phyloP scores from a whole-genome alignment of 1,140 invertebrate species.

The Leptinotarsa undecemlineata region DNA sequence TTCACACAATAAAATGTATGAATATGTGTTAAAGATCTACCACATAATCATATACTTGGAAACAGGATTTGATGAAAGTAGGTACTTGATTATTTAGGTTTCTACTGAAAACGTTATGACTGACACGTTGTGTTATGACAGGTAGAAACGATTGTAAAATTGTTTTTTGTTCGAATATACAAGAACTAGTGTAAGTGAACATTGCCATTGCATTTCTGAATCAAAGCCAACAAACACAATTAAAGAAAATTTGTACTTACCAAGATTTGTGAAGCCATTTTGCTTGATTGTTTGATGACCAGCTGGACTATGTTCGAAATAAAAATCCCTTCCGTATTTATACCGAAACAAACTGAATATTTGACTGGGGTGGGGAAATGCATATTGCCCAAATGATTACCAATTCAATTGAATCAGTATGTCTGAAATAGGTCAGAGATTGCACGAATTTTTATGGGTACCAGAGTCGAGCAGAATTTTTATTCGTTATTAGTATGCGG shows the following conservation, averaged over 20 bases:
- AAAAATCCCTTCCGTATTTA: conserved; percentile 11
- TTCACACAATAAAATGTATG: no score
- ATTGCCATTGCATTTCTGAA: no score
- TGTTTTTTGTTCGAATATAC: no score
- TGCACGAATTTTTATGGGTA: conserved; percentile 15
- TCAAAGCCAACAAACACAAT: no score
- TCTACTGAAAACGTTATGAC: no score
- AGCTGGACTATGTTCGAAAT: conserved; percentile 11
- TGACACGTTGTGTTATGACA: no score
- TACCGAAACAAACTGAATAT: neutral
- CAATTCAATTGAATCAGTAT: neutral
- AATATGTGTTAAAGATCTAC: no score
- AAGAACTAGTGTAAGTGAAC: no score
- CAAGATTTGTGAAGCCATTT: conserved; percentile 40
- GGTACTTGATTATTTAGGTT: no score
- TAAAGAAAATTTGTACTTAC: conserved; percentile 26
- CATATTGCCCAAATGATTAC: conserved; percentile 6
- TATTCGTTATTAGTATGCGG: neutral
- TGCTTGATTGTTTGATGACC: conserved; percentile 30
- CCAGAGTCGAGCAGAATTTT: neutral
- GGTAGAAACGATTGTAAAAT: no score
- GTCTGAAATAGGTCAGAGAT: neutral
- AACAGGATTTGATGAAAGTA: no score
- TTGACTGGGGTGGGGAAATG: neutral
- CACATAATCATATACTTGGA: no score